These are phyloP conservation scores for Elephantulus edwardii DNA, from an alignment of 2,113 vertebrate species.

Conservation along the genomic window DNA sequence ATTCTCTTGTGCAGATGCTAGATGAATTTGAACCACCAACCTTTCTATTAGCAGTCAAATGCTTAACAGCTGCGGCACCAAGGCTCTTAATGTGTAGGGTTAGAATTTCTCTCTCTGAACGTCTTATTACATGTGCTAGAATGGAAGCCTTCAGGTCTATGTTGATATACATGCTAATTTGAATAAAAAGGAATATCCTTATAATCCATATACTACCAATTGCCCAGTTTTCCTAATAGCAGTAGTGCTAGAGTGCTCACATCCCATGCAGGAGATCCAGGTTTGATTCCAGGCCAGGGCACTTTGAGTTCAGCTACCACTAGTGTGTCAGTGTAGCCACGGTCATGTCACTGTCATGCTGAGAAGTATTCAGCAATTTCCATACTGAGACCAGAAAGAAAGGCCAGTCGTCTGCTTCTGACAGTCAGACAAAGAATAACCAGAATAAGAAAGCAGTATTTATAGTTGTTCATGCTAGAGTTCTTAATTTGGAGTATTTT, in stretches of 20 bases:
- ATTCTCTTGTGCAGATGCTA: background rate
- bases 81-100: background rate
- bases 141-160: background rate
- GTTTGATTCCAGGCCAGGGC: background rate
- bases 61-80: background rate
- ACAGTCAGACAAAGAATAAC: background rate
- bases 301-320: background rate
- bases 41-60: background rate
- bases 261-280: background rate
- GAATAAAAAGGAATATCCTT: background rate
- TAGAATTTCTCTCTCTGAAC: background rate
- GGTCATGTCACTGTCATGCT: background rate
- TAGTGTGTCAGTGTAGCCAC: background rate
- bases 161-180: background rate
- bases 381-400: background rate
- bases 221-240: background rate
- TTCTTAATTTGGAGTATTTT: conserved; percentile 8
- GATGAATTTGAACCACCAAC: background rate
- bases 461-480: background rate
- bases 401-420: background rate
- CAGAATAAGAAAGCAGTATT: background rate
- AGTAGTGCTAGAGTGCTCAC: background rate
- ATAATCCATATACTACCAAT: background rate
- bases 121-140: background rate
- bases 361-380: background rate